Evolutionary conservation across 1,140 invertebrate genomes (phyloP).

Genomic region (Caenorhabditis remanei): DNA sequence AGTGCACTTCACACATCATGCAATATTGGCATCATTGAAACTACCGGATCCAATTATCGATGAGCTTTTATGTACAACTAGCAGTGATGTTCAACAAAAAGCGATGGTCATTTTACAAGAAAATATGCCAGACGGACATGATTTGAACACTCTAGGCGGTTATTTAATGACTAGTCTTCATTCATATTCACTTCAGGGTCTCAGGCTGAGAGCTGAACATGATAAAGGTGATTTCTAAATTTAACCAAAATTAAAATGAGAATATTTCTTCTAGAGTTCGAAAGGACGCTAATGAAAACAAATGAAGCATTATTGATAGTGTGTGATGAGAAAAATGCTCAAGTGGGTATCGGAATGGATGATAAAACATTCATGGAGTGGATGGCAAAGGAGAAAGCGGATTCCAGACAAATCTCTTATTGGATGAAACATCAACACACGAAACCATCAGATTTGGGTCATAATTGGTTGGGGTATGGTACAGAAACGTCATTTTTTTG

Average conservation of each 20-base stretch:
- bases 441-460: constrained; percentile 70
- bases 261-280: constrained; percentile 68
- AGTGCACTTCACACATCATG: constrained; percentile 75
- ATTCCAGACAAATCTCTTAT: constrained; percentile 68
- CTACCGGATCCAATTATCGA: constrained; percentile 70
- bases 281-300: constrained; percentile 72
- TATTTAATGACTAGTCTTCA: constrained; percentile 71
- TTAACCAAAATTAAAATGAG: not conserved
- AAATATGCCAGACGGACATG: constrained; percentile 75
- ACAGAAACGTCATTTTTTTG: not conserved
- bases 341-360: constrained; percentile 77
- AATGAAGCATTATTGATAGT: constrained; percentile 74
- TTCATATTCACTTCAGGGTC: constrained; percentile 74
- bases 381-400: constrained; percentile 61
- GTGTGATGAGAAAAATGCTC: constrained; percentile 71
- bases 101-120: constrained; percentile 71
- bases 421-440: constrained; percentile 74
- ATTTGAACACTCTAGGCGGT: constrained; percentile 69
- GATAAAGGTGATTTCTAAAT: constrained; percentile 71
- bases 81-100: constrained; percentile 68
- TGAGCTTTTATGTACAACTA: constrained; percentile 74
- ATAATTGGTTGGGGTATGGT: constrained; percentile 73
- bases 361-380: constrained; percentile 72
- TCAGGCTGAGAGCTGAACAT: constrained; percentile 74
- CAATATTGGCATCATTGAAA: constrained; percentile 70